These are phyloP conservation scores for Lutjanus erythropterus DNA, from an alignment of 2,113 vertebrate species.

Conservation along the genomic window DNA sequence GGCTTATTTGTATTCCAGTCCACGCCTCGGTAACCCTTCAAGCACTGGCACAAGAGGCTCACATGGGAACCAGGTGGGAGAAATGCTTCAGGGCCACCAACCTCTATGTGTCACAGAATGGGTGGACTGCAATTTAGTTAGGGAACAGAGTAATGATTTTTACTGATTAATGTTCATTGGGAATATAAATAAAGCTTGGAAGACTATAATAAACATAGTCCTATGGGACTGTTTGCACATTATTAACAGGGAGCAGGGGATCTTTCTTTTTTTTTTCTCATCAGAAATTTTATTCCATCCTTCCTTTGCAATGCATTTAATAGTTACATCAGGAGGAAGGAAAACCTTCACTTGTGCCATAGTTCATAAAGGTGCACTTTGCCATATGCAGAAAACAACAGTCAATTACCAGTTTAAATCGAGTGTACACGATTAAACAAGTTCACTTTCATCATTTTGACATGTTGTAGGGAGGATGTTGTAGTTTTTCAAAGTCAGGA, in stretches of 20 bases:
- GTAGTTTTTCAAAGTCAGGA: not conserved
- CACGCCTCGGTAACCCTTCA: constrained; percentile 32
- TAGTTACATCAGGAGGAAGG: not conserved
- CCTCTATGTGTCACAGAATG: constrained; percentile 11
- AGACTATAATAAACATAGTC: not conserved
- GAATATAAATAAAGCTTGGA: not conserved
- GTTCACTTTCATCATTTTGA: not conserved
- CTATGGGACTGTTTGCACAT: not conserved
- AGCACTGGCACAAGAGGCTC: constrained; percentile 33
- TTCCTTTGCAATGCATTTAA: not conserved
- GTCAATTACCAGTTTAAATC: not conserved
- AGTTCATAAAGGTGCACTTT: not conserved
- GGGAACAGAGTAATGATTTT: not conserved
- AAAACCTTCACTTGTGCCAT: not conserved
- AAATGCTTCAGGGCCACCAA: constrained; percentile 24
- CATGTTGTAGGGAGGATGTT: not conserved
- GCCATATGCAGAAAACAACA: not conserved
- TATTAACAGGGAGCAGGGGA: not conserved
- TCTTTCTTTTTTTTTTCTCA: not conserved
- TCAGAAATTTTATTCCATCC: not conserved
- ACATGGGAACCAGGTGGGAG: constrained; percentile 26
- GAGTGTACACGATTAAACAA: not conserved
- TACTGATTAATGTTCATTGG: not conserved
- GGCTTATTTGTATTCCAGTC: constrained; percentile 47
- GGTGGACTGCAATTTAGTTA: constrained; percentile 18